Evolutionary conservation across 2,888 invertebrate species (phyloP).

Genomic region (Hirtodrosophila trivittata): DNA sequence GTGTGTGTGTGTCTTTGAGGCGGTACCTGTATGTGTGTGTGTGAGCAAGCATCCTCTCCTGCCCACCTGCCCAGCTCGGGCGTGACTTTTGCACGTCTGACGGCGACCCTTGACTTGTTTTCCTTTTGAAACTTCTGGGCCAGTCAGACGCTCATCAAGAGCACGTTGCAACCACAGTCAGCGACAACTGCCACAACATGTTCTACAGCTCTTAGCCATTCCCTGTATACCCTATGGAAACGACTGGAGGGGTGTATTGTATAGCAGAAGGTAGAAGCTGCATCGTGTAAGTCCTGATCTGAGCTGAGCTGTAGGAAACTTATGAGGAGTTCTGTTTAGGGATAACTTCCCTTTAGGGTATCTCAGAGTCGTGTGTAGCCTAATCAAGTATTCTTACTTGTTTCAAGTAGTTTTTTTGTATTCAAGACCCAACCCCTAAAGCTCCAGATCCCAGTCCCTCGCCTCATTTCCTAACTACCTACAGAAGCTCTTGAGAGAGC

Average conservation of each 20-base stretch:
- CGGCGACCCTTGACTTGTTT: constrained; percentile 70
- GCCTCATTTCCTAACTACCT: constrained; percentile 4
- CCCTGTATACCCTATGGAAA: not conserved
- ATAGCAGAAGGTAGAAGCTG: no score
- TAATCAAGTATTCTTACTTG: no score
- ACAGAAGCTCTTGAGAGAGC: constrained; percentile 48
- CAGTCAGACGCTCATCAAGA: constrained; percentile 58
- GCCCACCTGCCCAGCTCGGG: constrained; percentile 24
- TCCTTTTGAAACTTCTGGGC: constrained; percentile 53
- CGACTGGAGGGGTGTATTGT: no score
- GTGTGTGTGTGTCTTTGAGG: not conserved
- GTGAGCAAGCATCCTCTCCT: not conserved
- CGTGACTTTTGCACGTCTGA: constrained; percentile 71
- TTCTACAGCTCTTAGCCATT: constrained; percentile 8
- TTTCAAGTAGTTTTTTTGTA: no score
- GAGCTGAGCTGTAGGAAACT: no score
- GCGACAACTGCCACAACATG: constrained; percentile 50
- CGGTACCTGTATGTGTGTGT: constrained; percentile 10
- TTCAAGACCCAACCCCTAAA: not conserved
- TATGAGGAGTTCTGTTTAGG: no score
- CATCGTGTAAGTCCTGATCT: no score
- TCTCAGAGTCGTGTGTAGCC: no score
- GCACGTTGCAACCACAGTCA: constrained; percentile 58
- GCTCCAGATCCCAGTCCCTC: not conserved
- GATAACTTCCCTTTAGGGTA: no score